phyloP scores from a whole-genome alignment of 1,140 invertebrate genomes.

The Danaus melanippus region DNA sequence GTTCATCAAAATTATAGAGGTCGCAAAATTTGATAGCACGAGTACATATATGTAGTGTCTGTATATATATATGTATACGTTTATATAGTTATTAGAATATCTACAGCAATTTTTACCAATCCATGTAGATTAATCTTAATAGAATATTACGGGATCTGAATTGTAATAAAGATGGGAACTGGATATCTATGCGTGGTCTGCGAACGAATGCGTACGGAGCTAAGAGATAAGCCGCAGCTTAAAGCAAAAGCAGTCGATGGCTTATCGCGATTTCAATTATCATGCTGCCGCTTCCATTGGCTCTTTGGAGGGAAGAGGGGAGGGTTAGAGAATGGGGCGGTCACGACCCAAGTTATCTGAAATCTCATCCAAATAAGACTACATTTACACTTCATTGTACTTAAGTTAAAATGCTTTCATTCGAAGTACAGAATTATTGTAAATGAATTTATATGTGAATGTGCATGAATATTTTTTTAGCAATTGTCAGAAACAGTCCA shows the following conservation, averaged over 20 bases:
- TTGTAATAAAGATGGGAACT: slow-evolving; percentile 53
- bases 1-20: too few species aligned
- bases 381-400: slow-evolving; percentile 31
- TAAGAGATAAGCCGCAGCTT: slow-evolving; percentile 57
- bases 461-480: too few species aligned
- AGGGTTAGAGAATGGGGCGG: slow-evolving; percentile 33
- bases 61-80: too few species aligned
- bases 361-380: slow-evolving; percentile 59
- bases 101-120: too few species aligned
- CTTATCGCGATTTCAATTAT: slow-evolving; percentile 71
- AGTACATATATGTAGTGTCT: too few species aligned
- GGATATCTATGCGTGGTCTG: slow-evolving; percentile 56
- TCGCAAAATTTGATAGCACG: too few species aligned
- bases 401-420: slow-evolving; percentile 8
- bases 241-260: slow-evolving; percentile 51
- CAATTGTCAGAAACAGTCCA: too few species aligned
- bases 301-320: slow-evolving; percentile 32
- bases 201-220: slow-evolving; percentile 40
- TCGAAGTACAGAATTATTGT: too few species aligned
- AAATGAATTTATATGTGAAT: too few species aligned
- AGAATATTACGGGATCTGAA: slow-evolving; percentile 40
- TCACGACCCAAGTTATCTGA: slow-evolving; percentile 52
- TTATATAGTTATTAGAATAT: too few species aligned
- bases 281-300: slow-evolving; percentile 56
- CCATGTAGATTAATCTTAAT: slow-evolving; percentile 37